Conservation (phyloP, 1,140 invertebrate genomes). For the Mylabris phalerata region DNA sequence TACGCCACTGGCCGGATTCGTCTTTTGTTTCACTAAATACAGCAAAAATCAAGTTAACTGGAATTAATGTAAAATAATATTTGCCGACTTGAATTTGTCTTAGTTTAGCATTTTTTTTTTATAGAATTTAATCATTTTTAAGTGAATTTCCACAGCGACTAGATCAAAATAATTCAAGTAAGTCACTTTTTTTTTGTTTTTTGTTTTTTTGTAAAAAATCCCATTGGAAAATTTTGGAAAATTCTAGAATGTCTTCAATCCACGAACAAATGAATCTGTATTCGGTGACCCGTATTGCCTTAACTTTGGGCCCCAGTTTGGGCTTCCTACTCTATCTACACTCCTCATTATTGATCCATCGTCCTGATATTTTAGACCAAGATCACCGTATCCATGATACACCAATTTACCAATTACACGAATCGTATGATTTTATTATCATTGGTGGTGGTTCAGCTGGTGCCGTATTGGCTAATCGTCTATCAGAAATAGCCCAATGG, state of each 20-base stretch:
- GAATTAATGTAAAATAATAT: too few relatives aligned
- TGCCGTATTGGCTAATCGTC: conserved; percentile 66
- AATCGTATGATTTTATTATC: conserved; percentile 66
- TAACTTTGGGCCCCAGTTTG: conserved; percentile 54
- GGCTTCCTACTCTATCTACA: conserved; percentile 54
- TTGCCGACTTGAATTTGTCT: too few relatives aligned
- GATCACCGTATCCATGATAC: conserved; percentile 50
- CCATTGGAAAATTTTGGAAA: neutral
- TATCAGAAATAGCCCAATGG: conserved; percentile 64
- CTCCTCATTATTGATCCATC: conserved; percentile 50
- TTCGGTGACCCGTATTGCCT: conserved; percentile 52
- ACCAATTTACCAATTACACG: conserved; percentile 43
- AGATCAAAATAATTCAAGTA: too few relatives aligned
- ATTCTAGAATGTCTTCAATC: conserved; percentile 10
- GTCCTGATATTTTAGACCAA: conserved; percentile 61
- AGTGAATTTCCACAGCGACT: too few relatives aligned
- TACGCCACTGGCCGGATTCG: too few relatives aligned
- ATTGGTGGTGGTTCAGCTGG: conserved; percentile 81
- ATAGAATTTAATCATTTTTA: too few relatives aligned
- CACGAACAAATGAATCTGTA: conserved; percentile 34
- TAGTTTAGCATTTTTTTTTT: too few relatives aligned
- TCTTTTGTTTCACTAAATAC: too few relatives aligned
- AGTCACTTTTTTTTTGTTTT: too few relatives aligned
- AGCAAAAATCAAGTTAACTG: too few relatives aligned
- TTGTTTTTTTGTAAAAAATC: neutral